These are phyloP conservation scores for Laticauda colubrina DNA, from an alignment of 2,113 vertebrate species.

Conservation along the genomic window DNA sequence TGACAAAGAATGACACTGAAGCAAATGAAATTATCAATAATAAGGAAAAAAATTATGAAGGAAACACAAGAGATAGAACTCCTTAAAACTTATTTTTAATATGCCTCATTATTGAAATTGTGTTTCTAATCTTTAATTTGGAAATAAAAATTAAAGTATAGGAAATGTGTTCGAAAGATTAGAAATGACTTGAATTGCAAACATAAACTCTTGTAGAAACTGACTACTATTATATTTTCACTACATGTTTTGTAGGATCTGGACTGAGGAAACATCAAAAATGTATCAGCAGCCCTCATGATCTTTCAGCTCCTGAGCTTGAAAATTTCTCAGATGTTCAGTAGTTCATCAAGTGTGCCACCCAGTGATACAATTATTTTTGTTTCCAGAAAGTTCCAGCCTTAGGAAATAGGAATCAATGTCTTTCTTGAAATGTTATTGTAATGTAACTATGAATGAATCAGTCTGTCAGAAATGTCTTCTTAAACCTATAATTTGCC, in stretches of 20 bases:
- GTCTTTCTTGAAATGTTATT: neutral
- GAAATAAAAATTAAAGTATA: neutral
- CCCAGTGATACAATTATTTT: conserved; percentile 42
- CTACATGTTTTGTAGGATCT: neutral
- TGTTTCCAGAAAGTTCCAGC: conserved; percentile 29
- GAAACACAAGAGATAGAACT: neutral
- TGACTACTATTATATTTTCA: neutral
- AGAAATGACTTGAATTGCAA: neutral
- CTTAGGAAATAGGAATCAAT: neutral
- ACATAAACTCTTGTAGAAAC: neutral
- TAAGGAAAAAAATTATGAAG: neutral
- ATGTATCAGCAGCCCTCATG: conserved; percentile 22
- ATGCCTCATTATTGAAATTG: neutral
- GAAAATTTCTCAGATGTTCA: neutral
- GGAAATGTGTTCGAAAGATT: neutral
- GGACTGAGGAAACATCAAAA: neutral
- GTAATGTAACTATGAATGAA: neutral
- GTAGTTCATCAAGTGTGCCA: conserved; percentile 50
- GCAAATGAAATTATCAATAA: neutral
- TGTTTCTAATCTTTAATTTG: neutral
- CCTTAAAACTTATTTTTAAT: neutral
- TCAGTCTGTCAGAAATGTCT: neutral
- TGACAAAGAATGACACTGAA: neutral
- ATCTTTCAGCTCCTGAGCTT: conserved; percentile 22
- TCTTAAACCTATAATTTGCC: neutral